Base-by-base conservation (phyloP, 2,797 vertebrate genomes). In the Pangasius djambal region DNA sequence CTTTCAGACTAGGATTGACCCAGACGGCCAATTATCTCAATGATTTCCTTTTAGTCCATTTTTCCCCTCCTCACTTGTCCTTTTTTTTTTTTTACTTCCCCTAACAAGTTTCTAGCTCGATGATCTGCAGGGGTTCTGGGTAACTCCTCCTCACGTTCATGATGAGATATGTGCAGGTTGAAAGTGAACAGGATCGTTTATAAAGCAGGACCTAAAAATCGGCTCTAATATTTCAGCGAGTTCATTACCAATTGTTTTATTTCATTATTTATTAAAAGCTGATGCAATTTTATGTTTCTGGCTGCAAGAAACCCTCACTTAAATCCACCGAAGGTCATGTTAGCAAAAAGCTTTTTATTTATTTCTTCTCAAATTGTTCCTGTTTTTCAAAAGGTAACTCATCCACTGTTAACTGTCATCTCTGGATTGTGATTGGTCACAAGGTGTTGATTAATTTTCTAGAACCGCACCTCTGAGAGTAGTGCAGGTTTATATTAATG, bases 11-110 rank as follows among this genome's bases (percentile, higher is more conserved):
- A 55, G 74, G 82, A 48, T 67, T 61, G 65, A 84, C 89, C 40
- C 89, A 70, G 82, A 57, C 48, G 89, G 85, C 82, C 83, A 88
- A 90, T 90, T 88, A 90, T 85, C 86, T 82, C 89, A 90, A 85
- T 85, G 86, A 90, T 88, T 90, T 88, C 72, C 85, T 87, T 85
- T 88, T 81, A 85, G 61, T 88, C 79, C n/a, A 59, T 61, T 89
- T 88, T 57, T 65, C 74, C 74, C 34, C 25, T 86, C 52, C 48
- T 74, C 31, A 28, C 59, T 50, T 61, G 31, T 65, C 28, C 37
- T 63, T 44, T 48, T 67, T 37, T 40, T 84, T 20, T 69, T 65
- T 31, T 72, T 48, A 84, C 85, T 89, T 87, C 90, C 52, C 44
- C 50, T 86, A 86, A 86, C 67, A 86, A 86, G 84, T 74, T 74